phyloP scores from a whole-genome alignment of 2,797 vertebrate genomes.

The Anabacerthia variegaticeps region DNA sequence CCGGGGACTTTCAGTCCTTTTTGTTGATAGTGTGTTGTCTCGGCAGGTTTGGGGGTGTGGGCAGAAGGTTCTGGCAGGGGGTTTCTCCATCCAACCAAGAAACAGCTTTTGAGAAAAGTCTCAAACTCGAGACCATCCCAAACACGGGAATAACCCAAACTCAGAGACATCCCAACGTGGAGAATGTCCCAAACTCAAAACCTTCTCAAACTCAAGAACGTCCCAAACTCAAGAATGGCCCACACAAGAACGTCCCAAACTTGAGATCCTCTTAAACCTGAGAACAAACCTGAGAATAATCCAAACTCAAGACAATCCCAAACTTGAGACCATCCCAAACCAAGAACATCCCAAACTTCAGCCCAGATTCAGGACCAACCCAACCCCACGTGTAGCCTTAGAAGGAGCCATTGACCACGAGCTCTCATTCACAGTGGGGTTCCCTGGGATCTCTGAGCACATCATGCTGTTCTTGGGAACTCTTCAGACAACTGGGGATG shows the following conservation, averaged over 20 bases:
- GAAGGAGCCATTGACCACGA: neutral
- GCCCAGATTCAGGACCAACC: neutral
- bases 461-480: neutral
- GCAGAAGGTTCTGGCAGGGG: neutral
- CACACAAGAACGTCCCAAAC: neutral
- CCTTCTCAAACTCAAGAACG: neutral
- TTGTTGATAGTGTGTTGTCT: neutral
- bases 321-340: neutral
- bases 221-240: neutral
- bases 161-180: neutral
- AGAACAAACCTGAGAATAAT: neutral
- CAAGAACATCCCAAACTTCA: neutral
- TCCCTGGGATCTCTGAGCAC: neutral
- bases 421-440: neutral
- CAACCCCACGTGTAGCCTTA: neutral
- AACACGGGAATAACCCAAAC: neutral
- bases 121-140: neutral
- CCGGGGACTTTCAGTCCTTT: neutral
- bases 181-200: neutral
- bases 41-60: neutral
- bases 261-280: neutral
- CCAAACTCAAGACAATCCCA: neutral
- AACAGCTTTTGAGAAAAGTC: neutral
- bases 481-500: neutral
- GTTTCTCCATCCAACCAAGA: neutral